Percentiles rank a stretch among this genome's conserved stretches.
phyloP scores from a whole-genome alignment of 2,113 vertebrate genomes.

The Oostethus manadensis region DNA sequence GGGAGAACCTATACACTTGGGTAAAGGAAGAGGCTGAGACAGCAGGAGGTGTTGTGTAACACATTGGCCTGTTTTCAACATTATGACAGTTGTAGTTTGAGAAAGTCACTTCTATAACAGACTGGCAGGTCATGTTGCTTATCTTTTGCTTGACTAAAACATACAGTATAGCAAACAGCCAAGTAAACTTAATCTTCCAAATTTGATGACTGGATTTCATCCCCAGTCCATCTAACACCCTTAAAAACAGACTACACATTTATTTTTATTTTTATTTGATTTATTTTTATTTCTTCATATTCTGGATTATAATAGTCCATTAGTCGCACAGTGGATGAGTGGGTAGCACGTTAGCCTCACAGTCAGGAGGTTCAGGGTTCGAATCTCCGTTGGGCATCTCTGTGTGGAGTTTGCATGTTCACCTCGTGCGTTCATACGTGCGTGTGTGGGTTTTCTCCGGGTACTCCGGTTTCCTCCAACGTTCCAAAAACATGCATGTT shows the following conservation, averaged over 20 bases:
- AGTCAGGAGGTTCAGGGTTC: too few species aligned
- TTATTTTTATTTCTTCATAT: too few species aligned
- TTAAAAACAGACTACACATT: background rate
- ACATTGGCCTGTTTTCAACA: slow-evolving; percentile 31
- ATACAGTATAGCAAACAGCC: background rate
- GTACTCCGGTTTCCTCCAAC: too few species aligned
- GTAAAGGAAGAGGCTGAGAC: slow-evolving; percentile 33
- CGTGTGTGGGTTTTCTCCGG: too few species aligned
- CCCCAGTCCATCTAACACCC: background rate
- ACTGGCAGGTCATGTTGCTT: slow-evolving; percentile 27
- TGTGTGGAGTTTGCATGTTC: too few species aligned
- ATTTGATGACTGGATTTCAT: background rate
- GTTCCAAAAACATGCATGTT: too few species aligned
- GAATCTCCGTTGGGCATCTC: too few species aligned
- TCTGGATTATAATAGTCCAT: too few species aligned
- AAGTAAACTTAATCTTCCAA: background rate
- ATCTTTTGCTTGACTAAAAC: slow-evolving; percentile 3
- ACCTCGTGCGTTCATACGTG: too few species aligned
- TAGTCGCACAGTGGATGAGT: too few species aligned
- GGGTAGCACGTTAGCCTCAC: too few species aligned
- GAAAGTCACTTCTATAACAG: slow-evolving; percentile 18
- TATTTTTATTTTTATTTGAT: too few species aligned
- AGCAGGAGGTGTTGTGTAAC: slow-evolving; percentile 38
- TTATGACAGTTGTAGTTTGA: slow-evolving; percentile 39
- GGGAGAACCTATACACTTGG: slow-evolving; percentile 29